Evolutionary conservation across 2,888 invertebrate species (phyloP), one percentile per base, ranked within the genome.

Genomic region (Phlogophora meticulosa): DNA sequence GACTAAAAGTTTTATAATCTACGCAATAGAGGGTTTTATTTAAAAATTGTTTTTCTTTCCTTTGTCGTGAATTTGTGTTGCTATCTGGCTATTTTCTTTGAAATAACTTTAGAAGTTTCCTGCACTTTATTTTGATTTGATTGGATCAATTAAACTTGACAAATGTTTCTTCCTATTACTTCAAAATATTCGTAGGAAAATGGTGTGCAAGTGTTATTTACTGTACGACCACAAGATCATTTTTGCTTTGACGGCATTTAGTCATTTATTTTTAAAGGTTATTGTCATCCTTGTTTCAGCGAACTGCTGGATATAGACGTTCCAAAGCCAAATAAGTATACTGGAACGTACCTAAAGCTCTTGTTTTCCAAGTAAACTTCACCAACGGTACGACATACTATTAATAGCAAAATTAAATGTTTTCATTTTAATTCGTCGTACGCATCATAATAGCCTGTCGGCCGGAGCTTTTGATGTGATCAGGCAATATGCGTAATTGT

Each of bases 401-500:
- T 89, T 89, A 86, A 88, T 87, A 87, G 88, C 85, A 83, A 90
- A 86, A 85, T 87, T 84, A 91, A 92, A 89, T 84, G 89, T 88
- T 89, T 89, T 84, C 83, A 59, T 92, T 92, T 92, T 92, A 91
- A 93, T 94, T 93, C 89, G 85, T 89, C 90, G 90, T 90, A 85
- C 85, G 82, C 87, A 85, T 89, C 86, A 90, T 93, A 91, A 93
- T 92, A 87, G 89, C 88, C 80, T 67, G 78, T 57, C 76, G 78
- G 91, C 84, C 91, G 89, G 91, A 67, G 83, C 89, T 88, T 94
- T 95, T 95, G 94, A 95, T 92, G 90, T 86, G 88, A 85, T 89
- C 91, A 86, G 90, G 92, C 94, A 95, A 95, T 95, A 94, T 92
- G 91, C 93, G 93, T 95, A 95, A 95, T 95, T 95, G 95, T 93